Conservation (phyloP, 2,797 vertebrate genomes). For the Diglossa cyanea region DNA sequence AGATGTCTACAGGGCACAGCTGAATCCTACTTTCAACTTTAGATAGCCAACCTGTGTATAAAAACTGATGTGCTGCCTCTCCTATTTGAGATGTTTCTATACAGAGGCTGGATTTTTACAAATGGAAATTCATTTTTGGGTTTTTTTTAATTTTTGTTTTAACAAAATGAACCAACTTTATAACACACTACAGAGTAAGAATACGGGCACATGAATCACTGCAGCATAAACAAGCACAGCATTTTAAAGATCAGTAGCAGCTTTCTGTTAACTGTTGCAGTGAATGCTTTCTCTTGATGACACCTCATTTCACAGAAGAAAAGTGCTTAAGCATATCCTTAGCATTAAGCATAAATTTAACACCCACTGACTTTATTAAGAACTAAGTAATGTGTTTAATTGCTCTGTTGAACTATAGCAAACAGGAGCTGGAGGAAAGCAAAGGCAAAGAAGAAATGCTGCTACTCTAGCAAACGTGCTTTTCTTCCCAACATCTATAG, state of each 20-base stretch:
- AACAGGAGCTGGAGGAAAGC: background rate
- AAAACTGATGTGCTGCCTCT: background rate
- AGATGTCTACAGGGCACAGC: background rate
- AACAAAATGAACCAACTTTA: background rate
- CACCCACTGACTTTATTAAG: background rate
- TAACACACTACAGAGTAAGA: background rate
- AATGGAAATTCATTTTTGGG: background rate
- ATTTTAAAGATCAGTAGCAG: background rate
- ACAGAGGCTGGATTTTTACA: background rate
- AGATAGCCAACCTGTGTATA: background rate
- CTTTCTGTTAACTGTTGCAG: background rate
- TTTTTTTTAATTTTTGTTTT: background rate
- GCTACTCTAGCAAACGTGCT: background rate
- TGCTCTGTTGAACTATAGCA: background rate
- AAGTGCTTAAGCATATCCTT: background rate
- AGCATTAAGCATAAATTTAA: constrained; percentile 7
- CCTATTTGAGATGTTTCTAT: background rate
- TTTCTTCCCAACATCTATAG: background rate
- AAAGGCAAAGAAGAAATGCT: background rate
- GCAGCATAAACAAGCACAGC: background rate
- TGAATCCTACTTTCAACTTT: background rate
- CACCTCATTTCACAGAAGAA: background rate
- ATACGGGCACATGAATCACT: background rate
- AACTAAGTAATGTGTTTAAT: background rate
- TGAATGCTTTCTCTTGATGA: background rate